phyloP scores from a whole-genome alignment of 2,113 vertebrate species.

The Catharus bicknelli region DNA sequence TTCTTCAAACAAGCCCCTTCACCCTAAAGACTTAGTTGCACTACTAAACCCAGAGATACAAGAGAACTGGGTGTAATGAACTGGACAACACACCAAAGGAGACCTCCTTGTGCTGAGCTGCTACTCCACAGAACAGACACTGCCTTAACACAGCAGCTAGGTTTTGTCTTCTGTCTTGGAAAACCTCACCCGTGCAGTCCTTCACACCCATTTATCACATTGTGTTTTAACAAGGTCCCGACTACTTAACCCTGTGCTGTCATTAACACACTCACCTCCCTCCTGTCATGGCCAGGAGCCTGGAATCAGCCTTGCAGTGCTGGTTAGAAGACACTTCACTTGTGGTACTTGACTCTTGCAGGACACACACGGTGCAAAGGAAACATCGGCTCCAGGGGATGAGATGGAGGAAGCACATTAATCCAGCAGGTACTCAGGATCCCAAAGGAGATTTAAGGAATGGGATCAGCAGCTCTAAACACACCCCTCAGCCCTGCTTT shows the following conservation, averaged over 20 bases:
- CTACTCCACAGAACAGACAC: conserved; percentile 58
- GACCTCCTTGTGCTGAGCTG: conserved; percentile 61
- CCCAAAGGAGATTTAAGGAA: not conserved
- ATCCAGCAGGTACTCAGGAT: not conserved
- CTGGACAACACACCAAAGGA: conserved; percentile 61
- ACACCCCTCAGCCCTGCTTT: not conserved
- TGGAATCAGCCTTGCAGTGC: not conserved
- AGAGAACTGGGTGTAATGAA: conserved; percentile 48
- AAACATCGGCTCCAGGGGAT: not conserved
- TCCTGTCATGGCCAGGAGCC: not conserved
- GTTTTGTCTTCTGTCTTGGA: conserved; percentile 15
- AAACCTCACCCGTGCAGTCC: not conserved
- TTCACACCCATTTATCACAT: not conserved
- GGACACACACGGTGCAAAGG: not conserved
- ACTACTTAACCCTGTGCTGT: not conserved
- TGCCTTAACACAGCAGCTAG: conserved; percentile 64
- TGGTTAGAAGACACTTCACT: not conserved
- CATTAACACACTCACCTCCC: not conserved
- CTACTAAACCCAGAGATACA: conserved; percentile 52
- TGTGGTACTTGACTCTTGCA: not conserved
- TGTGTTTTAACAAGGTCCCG: conserved; percentile 1
- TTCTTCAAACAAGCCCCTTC: conserved; percentile 33
- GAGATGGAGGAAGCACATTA: not conserved
- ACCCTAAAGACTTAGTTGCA: conserved; percentile 54
- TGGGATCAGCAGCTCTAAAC: not conserved